Evolutionary conservation across 2,797 vertebrate genomes (phyloP).

Genomic region (Bovichtus variegatus): DNA sequence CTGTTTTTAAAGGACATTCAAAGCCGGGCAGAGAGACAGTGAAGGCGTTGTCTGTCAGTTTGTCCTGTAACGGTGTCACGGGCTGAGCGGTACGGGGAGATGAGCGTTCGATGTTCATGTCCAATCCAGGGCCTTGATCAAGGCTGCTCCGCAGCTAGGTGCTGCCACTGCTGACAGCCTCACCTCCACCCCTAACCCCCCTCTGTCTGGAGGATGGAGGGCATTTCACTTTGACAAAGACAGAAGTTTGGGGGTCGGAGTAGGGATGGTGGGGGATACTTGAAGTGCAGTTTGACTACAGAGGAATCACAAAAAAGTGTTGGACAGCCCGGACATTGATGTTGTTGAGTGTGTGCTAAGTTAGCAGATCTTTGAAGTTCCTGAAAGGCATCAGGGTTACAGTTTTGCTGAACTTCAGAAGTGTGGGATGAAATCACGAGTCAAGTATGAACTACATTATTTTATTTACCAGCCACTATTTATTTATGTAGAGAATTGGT

Average conservation of each 20-base stretch:
- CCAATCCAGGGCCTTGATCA: constrained; percentile 84
- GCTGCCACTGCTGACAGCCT: constrained; percentile 82
- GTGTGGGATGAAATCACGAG: background rate
- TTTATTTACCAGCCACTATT: background rate
- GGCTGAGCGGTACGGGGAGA: constrained; percentile 53
- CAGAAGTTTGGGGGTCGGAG: constrained; percentile 40
- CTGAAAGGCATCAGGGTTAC: constrained; percentile 7
- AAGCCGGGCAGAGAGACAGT: constrained; percentile 62
- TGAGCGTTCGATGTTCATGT: constrained; percentile 70
- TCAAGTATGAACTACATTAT: background rate
- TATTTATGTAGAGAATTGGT: background rate
- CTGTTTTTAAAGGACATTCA: constrained; percentile 73
- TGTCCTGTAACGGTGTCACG: constrained; percentile 73
- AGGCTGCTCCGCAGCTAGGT: constrained; percentile 68
- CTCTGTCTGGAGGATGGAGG: constrained; percentile 55
- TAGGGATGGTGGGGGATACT: constrained; percentile 18
- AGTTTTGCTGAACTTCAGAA: constrained; percentile 13
- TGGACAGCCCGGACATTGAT: constrained; percentile 67
- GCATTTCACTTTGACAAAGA: constrained; percentile 65
- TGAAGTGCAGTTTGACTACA: constrained; percentile 60
- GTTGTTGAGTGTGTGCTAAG: constrained; percentile 7
- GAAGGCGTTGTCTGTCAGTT: constrained; percentile 75
- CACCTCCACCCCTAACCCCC: constrained; percentile 38
- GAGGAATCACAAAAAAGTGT: constrained; percentile 70
- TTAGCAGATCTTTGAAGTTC: constrained; percentile 58